Evolutionary conservation across 2,113 vertebrate species (phyloP).

Genomic region (Pachypanchax playfairii): DNA sequence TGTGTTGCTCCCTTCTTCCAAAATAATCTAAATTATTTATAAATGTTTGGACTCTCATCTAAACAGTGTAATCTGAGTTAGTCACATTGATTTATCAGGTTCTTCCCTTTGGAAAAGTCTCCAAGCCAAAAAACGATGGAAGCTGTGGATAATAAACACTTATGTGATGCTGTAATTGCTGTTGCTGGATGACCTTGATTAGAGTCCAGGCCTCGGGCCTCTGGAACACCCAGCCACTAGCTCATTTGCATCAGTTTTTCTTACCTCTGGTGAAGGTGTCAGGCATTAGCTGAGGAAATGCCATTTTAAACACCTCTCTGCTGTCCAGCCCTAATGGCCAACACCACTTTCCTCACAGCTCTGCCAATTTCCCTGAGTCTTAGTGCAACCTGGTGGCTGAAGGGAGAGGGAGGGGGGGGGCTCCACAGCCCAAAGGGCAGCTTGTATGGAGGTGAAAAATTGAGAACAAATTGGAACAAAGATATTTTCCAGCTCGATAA

Average conservation of each 20-base stretch:
- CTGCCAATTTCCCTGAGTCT: conserved; percentile 61
- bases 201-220: conserved; percentile 38
- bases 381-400: neutral
- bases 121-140: neutral
- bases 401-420: neutral
- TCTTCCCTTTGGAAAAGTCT: conserved; percentile 4
- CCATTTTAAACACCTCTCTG: conserved; percentile 72
- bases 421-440: conserved; percentile 36
- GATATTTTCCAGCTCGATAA: conserved; percentile 23
- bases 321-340: conserved; percentile 51
- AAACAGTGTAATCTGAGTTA: conserved; percentile 27
- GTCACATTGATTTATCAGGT: conserved; percentile 8
- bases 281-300: conserved; percentile 69
- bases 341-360: conserved; percentile 66
- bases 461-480: conserved; percentile 17
- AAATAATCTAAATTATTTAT: neutral
- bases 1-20: neutral
- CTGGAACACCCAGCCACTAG: conserved; percentile 20
- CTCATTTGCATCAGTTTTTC: conserved; percentile 54
- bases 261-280: conserved; percentile 51
- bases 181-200: conserved; percentile 66
- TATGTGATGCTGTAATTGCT: conserved; percentile 45
- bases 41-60: neutral
- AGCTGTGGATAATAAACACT: conserved; percentile 27
- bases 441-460: conserved; percentile 45